These are phyloP conservation scores for Nasonia vitripennis DNA, from an alignment of 1,140 invertebrate species.

Conservation along the genomic window DNA sequence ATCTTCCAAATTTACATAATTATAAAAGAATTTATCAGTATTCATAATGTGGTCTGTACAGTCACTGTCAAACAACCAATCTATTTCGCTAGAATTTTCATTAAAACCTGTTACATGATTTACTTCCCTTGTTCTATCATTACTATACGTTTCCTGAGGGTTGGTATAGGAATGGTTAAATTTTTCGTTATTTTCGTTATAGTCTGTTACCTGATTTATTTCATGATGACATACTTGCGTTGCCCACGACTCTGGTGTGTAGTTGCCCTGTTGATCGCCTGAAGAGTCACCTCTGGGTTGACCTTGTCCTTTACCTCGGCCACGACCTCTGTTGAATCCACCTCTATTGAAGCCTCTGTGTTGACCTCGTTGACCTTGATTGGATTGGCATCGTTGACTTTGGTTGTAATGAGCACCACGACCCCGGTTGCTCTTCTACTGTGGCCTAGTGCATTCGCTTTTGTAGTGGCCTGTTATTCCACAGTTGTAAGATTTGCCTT, in stretches of 20 bases:
- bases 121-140: background rate
- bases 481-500: too few species aligned
- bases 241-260: background rate
- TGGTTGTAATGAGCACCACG: background rate
- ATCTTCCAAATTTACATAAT: background rate
- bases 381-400: background rate
- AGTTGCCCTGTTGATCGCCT: background rate
- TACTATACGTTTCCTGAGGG: too few species aligned
- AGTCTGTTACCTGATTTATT: background rate
- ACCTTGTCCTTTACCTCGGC: constrained; percentile 42
- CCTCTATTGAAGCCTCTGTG: constrained; percentile 62
- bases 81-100: too few species aligned
- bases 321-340: constrained; percentile 62
- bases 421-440: too few species aligned
- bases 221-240: background rate
- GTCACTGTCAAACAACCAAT: background rate
- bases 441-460: background rate
- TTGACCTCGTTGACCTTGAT: constrained; percentile 18
- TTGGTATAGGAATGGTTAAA: too few species aligned
- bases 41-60: background rate
- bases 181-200: too few species aligned
- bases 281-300: background rate
- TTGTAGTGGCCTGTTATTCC: background rate
- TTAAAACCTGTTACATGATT: background rate
- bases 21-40: constrained; percentile 7